Evolutionary conservation across 2,797 vertebrate genomes (phyloP), one percentile per base, ranked within the genome.

Genomic region (Cheirogaleus major): DNA sequence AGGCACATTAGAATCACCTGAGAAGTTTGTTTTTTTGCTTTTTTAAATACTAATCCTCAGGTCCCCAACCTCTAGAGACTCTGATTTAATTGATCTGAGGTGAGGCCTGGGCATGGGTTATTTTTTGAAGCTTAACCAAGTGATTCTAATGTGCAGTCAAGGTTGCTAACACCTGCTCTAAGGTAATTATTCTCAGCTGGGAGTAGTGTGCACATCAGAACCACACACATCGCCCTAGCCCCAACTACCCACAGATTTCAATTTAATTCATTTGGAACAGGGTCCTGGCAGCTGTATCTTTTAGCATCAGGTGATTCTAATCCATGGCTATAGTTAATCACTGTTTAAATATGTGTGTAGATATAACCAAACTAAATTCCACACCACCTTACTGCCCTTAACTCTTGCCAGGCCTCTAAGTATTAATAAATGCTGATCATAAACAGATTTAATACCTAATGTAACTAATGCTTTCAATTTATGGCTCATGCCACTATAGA

Each of bases 41-140:
- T 85, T 90, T 87, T 18, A 86, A 89, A 92, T 89, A 89, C 43
- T 48, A 94, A 41, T 63, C 43, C 50, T 52, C 72, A 89, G 41
- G 59, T 89, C 43, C 88, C 55, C 73, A 84, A 91, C 59, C 87
- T 81, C n/a, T 45, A 72, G 48, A 96, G 41, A 97, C 94, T 95
- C 85, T 91, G 96, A 94, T 59, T 96, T 96, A 93, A 96, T 87
- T 95, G 89, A 96, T 96, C 93, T 0, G 5, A 63, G 38, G 75
- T 93, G 81, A 96, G 43, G n/a, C n/a, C 32, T 84, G 48, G 50
- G 52, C 65, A 81, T 87, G 86, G 93, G 59, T 93, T 97, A 89
- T 96, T 93, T 97, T 97, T 94, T 96, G 89, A 96, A 95, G 94
- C 89, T 97, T 98, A 98, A 97, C 96, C 94, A 97, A 97, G 89